Conservation (phyloP, 2,888 invertebrate species). For the Drosophila lacicola region DNA sequence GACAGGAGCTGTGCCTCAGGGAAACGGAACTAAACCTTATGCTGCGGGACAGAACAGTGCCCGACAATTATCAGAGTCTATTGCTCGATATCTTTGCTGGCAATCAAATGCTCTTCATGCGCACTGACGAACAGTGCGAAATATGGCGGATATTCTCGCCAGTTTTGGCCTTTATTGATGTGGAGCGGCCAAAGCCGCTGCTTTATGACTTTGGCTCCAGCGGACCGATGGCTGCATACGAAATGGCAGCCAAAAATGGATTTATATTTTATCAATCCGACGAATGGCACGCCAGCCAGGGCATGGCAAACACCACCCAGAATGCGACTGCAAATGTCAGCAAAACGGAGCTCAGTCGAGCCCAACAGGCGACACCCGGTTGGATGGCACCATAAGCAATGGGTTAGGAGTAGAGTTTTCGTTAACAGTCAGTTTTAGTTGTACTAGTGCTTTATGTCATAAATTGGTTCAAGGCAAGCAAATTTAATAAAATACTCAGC, state of each 20-base stretch:
- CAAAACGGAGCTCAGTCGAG: constrained; percentile 16
- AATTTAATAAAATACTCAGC: constrained; percentile 45
- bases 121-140: constrained; percentile 68
- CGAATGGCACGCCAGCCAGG: constrained; percentile 55
- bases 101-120: constrained; percentile 70
- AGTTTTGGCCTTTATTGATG: constrained; percentile 48
- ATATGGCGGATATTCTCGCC: constrained; percentile 73
- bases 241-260: constrained; percentile 48
- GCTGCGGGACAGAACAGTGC: constrained; percentile 17
- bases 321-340: not conserved
- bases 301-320: not conserved
- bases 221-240: constrained; percentile 61
- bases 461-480: constrained; percentile 33
- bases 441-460: constrained; percentile 17
- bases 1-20: constrained; percentile 44
- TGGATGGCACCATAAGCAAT: constrained; percentile 21
- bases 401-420: constrained; percentile 9
- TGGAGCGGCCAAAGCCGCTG: constrained; percentile 51
- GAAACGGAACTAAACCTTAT: constrained; percentile 49
- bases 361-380: constrained; percentile 29
- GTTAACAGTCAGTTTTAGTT: constrained; percentile 16
- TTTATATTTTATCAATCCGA: constrained; percentile 58
- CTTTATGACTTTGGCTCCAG: constrained; percentile 55
- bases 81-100: constrained; percentile 62
- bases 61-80: constrained; percentile 21